Evolutionary conservation across 2,888 invertebrate species (phyloP).

Genomic region (Acrobasis suavella): DNA sequence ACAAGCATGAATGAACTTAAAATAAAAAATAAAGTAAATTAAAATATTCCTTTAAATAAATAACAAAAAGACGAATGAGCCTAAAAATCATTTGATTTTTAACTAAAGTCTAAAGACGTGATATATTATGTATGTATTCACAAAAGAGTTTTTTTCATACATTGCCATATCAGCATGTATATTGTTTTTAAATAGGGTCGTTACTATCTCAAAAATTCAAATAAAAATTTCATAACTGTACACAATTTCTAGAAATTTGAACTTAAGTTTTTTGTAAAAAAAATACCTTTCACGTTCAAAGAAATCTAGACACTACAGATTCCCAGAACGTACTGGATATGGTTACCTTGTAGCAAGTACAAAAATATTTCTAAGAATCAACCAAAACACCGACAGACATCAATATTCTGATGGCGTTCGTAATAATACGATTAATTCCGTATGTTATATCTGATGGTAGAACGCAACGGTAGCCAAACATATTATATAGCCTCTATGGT

Average conservation of each 20-base stretch:
- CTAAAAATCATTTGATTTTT: no score
- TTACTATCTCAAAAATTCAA: no score
- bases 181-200: no score
- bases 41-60: no score
- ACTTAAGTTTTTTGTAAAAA: neutral
- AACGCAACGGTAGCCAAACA: slow-evolving; percentile 38
- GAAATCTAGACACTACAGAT: slow-evolving; percentile 9
- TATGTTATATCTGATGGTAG: slow-evolving; percentile 59
- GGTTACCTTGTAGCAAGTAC: slow-evolving; percentile 29
- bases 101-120: no score
- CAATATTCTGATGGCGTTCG: slow-evolving; percentile 60
- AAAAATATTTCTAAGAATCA: slow-evolving; percentile 60
- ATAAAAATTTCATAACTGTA: no score
- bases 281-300: neutral
- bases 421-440: slow-evolving; percentile 80
- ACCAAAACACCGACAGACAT: slow-evolving; percentile 59
- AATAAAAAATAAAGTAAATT: no score
- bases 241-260: neutral
- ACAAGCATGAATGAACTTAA: no score
- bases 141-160: no score
- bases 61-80: no score
- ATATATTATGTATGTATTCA: no score
- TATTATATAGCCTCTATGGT: slow-evolving; percentile 26
- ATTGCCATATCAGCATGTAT: no score
- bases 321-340: slow-evolving; percentile 6